phyloP scores from a whole-genome alignment of 2,797 vertebrate genomes.

The Alcedo atthis region DNA sequence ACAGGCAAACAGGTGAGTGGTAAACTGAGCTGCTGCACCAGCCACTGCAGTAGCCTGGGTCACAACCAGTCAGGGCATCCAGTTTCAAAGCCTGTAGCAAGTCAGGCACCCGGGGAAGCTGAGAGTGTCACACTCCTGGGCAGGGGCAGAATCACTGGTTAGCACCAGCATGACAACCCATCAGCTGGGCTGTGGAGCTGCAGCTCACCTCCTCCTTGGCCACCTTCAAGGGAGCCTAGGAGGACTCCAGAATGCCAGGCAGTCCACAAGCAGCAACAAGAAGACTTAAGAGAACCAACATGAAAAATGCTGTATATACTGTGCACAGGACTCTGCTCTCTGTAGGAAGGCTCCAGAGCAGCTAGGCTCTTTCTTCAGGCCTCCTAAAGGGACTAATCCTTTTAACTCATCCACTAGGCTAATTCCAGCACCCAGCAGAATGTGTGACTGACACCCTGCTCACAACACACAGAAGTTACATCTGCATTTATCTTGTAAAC shows the following conservation, averaged over 20 bases:
- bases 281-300: background rate
- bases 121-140: background rate
- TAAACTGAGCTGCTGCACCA: background rate
- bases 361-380: background rate
- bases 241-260: background rate
- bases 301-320: background rate
- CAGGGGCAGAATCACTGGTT: background rate
- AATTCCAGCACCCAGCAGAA: background rate
- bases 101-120: background rate
- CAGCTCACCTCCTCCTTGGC: background rate
- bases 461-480: background rate
- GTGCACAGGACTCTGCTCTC: background rate
- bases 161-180: background rate
- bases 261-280: background rate
- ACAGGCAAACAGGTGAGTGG: background rate
- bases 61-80: conserved; percentile 24
- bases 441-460: background rate
- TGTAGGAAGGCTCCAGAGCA: background rate
- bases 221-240: background rate
- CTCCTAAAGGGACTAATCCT: background rate
- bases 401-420: background rate
- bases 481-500: background rate
- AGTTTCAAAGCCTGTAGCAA: conserved; percentile 38
- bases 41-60: background rate
- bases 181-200: background rate